phyloP scores from a whole-genome alignment of 92 coral and sea anemone genomes.

The Porites evermanni region DNA sequence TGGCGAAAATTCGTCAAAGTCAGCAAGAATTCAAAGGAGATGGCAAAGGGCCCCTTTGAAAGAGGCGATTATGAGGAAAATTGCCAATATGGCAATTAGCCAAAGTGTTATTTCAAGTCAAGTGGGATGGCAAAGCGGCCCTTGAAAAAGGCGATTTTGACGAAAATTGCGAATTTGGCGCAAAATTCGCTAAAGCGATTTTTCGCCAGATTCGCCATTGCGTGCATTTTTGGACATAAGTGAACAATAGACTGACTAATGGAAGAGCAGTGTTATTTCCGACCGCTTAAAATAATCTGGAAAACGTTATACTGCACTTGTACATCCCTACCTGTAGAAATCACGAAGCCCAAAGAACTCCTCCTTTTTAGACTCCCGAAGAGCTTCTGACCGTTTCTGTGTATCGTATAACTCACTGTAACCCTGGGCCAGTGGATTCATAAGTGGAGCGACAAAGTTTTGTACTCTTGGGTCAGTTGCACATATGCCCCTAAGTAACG shows the following conservation, averaged over 20 bases:
- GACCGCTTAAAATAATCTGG: too few relatives aligned
- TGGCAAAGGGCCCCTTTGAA: too few relatives aligned
- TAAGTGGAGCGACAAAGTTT: conserved; percentile 54
- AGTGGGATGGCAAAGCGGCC: too few relatives aligned
- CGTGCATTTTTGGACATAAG: too few relatives aligned
- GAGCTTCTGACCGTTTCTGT: conserved; percentile 56
- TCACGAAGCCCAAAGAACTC: conserved; percentile 92
- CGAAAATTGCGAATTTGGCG: too few relatives aligned
- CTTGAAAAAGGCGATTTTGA: too few relatives aligned
- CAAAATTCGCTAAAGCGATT: background rate
- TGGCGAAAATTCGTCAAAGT: too few relatives aligned
- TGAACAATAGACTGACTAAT: too few relatives aligned
- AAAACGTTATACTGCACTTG: background rate
- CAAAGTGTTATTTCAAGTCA: too few relatives aligned
- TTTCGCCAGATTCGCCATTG: background rate
- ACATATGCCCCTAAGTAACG: conserved; percentile 77
- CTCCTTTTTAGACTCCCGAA: conserved; percentile 75
- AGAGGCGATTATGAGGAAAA: background rate
- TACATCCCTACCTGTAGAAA: conserved; percentile 74
- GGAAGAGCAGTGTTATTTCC: too few relatives aligned
- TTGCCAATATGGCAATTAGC: too few relatives aligned
- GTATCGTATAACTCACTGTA: conserved; percentile 67
- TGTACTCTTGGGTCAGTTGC: conserved; percentile 67
- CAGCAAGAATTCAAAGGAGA: background rate
- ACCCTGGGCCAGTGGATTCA: conserved; percentile 71